Conservation (phyloP, 2,797 vertebrate species). For the Gadopsis marmoratus region DNA sequence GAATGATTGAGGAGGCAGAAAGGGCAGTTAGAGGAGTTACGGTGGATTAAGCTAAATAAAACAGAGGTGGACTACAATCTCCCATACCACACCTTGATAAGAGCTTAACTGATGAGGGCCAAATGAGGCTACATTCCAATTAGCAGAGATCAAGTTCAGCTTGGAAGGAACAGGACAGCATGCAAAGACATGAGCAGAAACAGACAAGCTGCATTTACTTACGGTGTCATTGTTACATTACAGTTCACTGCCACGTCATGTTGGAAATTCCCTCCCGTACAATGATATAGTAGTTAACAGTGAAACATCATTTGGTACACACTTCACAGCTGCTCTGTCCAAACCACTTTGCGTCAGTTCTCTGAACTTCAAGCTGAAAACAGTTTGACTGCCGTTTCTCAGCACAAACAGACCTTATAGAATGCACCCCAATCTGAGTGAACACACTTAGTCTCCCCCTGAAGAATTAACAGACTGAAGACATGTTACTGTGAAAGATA, state of each 20-base stretch:
- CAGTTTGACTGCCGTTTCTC: not conserved
- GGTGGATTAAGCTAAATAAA: not conserved
- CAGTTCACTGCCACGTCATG: not conserved
- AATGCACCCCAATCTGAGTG: too few species aligned
- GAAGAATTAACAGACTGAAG: not conserved
- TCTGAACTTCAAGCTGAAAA: not conserved
- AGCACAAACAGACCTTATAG: too few species aligned
- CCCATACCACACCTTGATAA: not conserved
- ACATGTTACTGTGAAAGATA: not conserved
- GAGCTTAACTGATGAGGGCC: not conserved
- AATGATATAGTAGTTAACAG: not conserved
- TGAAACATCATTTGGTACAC: not conserved
- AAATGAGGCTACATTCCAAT: not conserved
- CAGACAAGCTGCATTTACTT: not conserved
- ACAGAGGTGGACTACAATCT: not conserved
- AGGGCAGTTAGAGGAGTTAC: not conserved
- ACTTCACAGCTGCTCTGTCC: not conserved
- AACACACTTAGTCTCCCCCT: too few species aligned
- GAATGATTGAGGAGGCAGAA: not conserved
- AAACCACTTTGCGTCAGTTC: not conserved
- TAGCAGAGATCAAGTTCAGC: not conserved
- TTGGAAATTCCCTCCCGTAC: not conserved
- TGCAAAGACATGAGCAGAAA: not conserved
- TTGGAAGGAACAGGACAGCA: not conserved
- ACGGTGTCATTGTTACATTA: not conserved